A percentile compares a stretch with the other conserved stretches of the same genome.
These are phyloP conservation scores for Brachionichthys hirsutus DNA, from an alignment of 2,113 vertebrate genomes.

Conservation along the genomic window DNA sequence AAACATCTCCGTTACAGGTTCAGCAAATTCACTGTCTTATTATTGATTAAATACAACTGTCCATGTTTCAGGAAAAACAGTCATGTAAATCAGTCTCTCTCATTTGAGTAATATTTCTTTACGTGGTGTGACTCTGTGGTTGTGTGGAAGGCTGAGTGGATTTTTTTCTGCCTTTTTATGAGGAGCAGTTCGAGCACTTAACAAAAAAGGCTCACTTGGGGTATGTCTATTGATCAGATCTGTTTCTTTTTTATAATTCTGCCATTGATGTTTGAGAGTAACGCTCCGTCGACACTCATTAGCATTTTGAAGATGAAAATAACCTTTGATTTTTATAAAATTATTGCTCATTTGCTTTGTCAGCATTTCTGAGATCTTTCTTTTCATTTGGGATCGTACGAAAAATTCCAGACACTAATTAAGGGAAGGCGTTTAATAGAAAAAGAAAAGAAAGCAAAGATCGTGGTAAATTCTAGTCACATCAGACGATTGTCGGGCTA, in stretches of 20 bases:
- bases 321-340: conserved; percentile 30
- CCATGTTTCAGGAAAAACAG: conserved; percentile 51
- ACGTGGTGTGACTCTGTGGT: conserved; percentile 22
- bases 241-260: conserved; percentile 3
- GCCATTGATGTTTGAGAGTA: conserved; percentile 25
- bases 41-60: conserved; percentile 58
- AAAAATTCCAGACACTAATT: conserved; percentile 11
- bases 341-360: conserved; percentile 18
- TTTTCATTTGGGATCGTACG: not conserved
- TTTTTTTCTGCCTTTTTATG: not conserved
- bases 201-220: conserved; percentile 17
- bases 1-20: conserved; percentile 12
- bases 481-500: conserved; percentile 28
- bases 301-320: conserved; percentile 30
- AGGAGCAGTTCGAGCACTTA: conserved; percentile 16
- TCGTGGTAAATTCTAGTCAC: conserved; percentile 21
- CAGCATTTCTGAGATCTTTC: conserved; percentile 3
- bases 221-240: conserved; percentile 18
- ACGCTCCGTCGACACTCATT: conserved; percentile 2
- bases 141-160: conserved; percentile 17
- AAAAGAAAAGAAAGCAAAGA: conserved; percentile 22
- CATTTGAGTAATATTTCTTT: conserved; percentile 48
- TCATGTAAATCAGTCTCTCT: conserved; percentile 71
- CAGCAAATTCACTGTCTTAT: conserved; percentile 75
- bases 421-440: conserved; percentile 9